Evolutionary conservation across 92 coral and sea anemone genomes (phyloP), one percentile per base, ranked within the genome.

Genomic region (Ricordea florida): DNA sequence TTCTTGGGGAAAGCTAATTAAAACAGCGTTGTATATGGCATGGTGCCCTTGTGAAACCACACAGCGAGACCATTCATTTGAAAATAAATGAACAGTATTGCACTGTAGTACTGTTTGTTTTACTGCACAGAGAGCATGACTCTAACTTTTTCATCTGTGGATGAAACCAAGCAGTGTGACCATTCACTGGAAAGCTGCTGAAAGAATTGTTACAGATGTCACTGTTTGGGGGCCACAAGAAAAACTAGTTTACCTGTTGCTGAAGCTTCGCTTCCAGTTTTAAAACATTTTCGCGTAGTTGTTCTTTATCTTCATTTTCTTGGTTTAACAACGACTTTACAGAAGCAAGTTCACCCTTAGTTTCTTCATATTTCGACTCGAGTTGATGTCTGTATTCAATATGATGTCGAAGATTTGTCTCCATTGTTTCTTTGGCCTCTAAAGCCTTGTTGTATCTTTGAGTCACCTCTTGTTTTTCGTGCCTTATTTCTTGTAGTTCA

Each of bases 321-420:
- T 70, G 16, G 11, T 27, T 56, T 26, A 70, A 56, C 28, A 2
- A 35, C 42, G 58, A 22, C 14, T 70, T 70, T 2, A 30, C 65
- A 29, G 53, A 22, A 0, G 34, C 20, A 3, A 78, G 62, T 25
- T 80, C 87, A 2, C 47, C 58, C 48, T 80, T 86, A 16, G 45
- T 20, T 16, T 80, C 83, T 22, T 80, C 83, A 18, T 66, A 57
- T 52, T 79, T 66, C n/a, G 46, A 43, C 27, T 86, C 87, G 45
- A 80, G 72, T 42, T 73, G 74, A 25, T 57, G 68, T 20, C 29
- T 27, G 38, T 53, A 57, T 27, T 74, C 91, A 0, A 59, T 69
- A 56, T 73, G 78, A n/a, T 58, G 70, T 11, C 65, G 38, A 49
- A 73, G 36, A 18, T 20, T 73, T 29, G 9, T 37, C 44, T 37